Evolutionary conservation across 2,888 invertebrate species (phyloP), one percentile per base, ranked within the genome.

Genomic region (Elegia similella): DNA sequence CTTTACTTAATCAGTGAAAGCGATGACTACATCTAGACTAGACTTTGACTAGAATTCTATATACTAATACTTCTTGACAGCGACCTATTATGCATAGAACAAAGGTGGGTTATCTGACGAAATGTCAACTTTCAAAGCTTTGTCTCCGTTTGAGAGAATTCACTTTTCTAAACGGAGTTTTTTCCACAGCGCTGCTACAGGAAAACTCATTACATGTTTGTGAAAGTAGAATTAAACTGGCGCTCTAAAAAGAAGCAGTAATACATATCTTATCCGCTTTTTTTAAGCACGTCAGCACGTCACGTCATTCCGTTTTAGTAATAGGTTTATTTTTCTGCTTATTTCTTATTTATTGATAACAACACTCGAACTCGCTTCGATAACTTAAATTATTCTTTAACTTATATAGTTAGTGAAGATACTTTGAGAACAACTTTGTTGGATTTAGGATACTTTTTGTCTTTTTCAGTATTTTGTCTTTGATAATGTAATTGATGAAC

Each of bases 31-130:
- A 59, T 62, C 62, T 64, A 63, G 66, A n/a, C 66, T 69, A 70
- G 71, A 62, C 68, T 71, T 70, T 76, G 76, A 75, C 73, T 70
- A n/a, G n/a, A n/a, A n/a, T n/a, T n/a, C n/a, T n/a, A n/a, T n/a
- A n/a, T n/a, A 65, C 69, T 71, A 76, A 74, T 76, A 65, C 69
- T 62, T 69, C 66, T 66, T 65, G 66, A 70, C 70, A 68, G 66
- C 59, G 59, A 6, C 59, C 68, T 61, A 70, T 73, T 72, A 72
- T 72, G 59, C 59, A 61, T 38, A 62, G 70, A 73, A 75, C 72
- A 64, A 68, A 62, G 65, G 55, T 62, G 63, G 71, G 62, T 75
- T 73, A 77, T 73, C 75, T 73, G 70, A 76, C 73, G 65, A 60
- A 68, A 69, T 64, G 59, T 64, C 68, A 70, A 73, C 70, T 70